Evolutionary conservation across 2,113 vertebrate species (phyloP), one percentile per base, ranked within the genome.

Genomic region (Erythrolamprus reginae): DNA sequence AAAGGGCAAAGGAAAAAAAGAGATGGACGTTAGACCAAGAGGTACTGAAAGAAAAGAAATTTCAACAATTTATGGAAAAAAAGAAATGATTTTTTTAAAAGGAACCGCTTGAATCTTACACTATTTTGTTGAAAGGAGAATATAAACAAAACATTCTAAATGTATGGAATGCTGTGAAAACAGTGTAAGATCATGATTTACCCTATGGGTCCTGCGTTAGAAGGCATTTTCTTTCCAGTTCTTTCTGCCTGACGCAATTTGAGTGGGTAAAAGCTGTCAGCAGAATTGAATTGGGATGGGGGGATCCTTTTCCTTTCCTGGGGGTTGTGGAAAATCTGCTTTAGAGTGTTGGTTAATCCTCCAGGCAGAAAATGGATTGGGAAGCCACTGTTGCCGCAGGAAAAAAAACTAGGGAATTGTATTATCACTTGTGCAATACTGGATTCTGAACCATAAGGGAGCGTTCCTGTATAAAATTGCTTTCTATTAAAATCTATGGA

Each of bases 181-280:
- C 85, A 19, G 42, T 90, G 86, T 15, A 84, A 24, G 19, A 17
- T 87, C 70, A 93, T 93, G 89, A 52, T 93, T 94, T 93, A 90
- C 92, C 86, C 33, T 7, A 47, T 13, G 19, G 56, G 92, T 87
- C 82, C 86, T 94, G 93, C 56, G 85, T 83, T 91, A 82, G 86
- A 86, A 95, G 91, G 92, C 93, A 95, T 85, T 56, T 92, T 94
- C 88, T 95, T 93, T 93, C 92, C 91, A 90, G 91, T 33, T 15
- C 19, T 26, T 10, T 33, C 8, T 19, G 33, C 17, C 33, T 21
- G 33, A 77, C 33, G 42, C 70, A 9, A 77, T 42, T 3, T 21
- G 33, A 77, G 70, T 77, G 33, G 7, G 70, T 23, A 42, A 42
- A 77, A 77, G 17, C 70, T 21, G 17, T 42, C 33, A 77, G 17